phyloP scores from a whole-genome alignment of 2,888 invertebrate species.

The Euproctis similis region DNA sequence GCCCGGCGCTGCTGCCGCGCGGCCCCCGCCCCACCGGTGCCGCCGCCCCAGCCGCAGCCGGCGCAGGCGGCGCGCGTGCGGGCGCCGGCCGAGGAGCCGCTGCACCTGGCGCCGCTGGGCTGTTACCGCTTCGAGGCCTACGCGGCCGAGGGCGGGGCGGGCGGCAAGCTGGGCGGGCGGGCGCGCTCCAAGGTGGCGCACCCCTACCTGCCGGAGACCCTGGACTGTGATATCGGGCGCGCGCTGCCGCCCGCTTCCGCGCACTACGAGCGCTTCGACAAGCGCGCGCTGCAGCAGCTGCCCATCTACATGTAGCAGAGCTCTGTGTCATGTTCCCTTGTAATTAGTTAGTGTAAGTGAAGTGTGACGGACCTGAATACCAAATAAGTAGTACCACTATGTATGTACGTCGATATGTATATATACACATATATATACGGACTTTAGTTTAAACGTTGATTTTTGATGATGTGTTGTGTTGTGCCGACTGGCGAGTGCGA shows the following conservation, averaged over 20 bases:
- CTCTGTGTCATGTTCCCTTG: slow-evolving; percentile 63
- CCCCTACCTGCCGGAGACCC: slow-evolving; percentile 45
- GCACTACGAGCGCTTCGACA: slow-evolving; percentile 69
- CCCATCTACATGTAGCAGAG: slow-evolving; percentile 69
- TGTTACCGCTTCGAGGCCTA: slow-evolving; percentile 45
- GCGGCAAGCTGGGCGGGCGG: slow-evolving; percentile 39
- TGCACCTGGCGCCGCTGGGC: slow-evolving; percentile 11
- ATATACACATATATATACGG: too few relatives aligned
- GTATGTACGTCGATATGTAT: slow-evolving; percentile 61
- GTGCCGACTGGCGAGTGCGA: slow-evolving; percentile 48
- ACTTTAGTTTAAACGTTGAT: slow-evolving; percentile 63
- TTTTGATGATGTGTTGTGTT: slow-evolving; percentile 63
- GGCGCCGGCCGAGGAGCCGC: slow-evolving; percentile 16
- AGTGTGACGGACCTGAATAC: slow-evolving; percentile 48
- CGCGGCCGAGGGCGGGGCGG: slow-evolving; percentile 32
- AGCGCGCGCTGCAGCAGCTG: slow-evolving; percentile 70
- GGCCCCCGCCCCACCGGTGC: slow-evolving; percentile 38
- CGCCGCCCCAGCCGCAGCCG: slow-evolving; percentile 32
- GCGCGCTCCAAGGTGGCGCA: slow-evolving; percentile 49
- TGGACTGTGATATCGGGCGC: slow-evolving; percentile 66
- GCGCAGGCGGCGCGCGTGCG: slow-evolving; percentile 27
- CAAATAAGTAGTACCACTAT: slow-evolving; percentile 65
- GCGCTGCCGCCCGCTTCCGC: slow-evolving; percentile 51
- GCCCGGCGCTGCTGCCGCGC: slow-evolving; percentile 37
- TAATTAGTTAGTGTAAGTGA: slow-evolving; percentile 64